Conservation (phyloP, 2,113 vertebrate genomes). For the Paracanthobrama guichenoti region DNA sequence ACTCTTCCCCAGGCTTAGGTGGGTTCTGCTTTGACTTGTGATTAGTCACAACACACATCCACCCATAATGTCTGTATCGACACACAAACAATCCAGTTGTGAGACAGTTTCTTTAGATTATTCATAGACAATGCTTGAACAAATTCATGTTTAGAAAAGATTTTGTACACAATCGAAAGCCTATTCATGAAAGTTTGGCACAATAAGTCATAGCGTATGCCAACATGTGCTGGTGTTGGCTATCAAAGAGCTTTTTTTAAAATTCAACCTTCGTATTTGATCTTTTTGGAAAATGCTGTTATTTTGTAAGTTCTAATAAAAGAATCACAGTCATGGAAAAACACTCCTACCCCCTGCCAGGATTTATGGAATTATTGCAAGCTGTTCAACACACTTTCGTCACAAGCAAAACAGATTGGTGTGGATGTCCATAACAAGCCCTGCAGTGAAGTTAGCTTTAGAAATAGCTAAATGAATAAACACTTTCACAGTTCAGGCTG, state of each 20-base stretch:
- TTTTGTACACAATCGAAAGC: neutral
- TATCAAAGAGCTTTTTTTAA: conserved; percentile 61
- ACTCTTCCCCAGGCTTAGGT: conserved; percentile 54
- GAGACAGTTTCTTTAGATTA: neutral
- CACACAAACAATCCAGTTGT: conserved; percentile 2
- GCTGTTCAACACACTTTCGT: conserved; percentile 66
- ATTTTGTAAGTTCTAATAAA: conserved; percentile 54
- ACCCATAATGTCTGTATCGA: conserved; percentile 8
- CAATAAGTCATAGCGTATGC: neutral
- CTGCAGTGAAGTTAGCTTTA: neutral
- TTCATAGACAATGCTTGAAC: neutral
- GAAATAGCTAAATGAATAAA: conserved; percentile 47
- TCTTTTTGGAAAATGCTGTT: conserved; percentile 56
- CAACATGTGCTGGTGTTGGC: neutral
- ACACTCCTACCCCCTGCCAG: conserved; percentile 59
- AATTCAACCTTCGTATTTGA: conserved; percentile 42
- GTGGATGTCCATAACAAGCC: conserved; percentile 1
- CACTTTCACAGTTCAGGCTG: conserved; percentile 52
- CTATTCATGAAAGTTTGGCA: neutral
- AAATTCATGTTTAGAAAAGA: neutral
- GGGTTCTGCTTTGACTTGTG: conserved; percentile 52
- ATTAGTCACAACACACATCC: conserved; percentile 46
- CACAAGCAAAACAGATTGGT: conserved; percentile 47
- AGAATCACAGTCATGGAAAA: conserved; percentile 60
- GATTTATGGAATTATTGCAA: conserved; percentile 60